Percentiles rank a stretch among this genome's conserved stretches.
phyloP scores from a whole-genome alignment of 1,140 invertebrate genomes.

The Mercenaria mercenaria region DNA sequence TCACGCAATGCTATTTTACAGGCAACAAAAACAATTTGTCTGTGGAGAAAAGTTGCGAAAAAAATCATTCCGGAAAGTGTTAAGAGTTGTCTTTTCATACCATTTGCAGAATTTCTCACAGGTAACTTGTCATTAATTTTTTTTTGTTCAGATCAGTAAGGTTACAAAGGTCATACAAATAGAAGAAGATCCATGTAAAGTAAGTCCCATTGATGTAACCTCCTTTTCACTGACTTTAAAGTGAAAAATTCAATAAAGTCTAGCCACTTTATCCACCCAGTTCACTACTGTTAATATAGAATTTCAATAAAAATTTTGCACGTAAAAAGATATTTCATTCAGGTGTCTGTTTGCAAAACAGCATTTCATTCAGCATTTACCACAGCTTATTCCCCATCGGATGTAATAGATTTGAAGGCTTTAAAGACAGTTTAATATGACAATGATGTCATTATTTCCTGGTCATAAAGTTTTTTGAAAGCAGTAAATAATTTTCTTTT shows the following conservation, averaged over 20 bases:
- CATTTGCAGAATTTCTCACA: no score
- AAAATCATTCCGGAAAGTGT: neutral
- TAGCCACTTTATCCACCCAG: neutral
- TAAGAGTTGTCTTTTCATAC: neutral
- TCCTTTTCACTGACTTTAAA: neutral
- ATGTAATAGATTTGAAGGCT: neutral
- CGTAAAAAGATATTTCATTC: neutral
- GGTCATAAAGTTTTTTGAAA: constrained; percentile 33
- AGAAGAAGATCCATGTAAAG: neutral
- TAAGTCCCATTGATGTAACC: neutral
- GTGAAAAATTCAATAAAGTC: constrained; percentile 27
- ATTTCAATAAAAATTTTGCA: constrained; percentile 36
- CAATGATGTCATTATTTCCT: constrained; percentile 14
- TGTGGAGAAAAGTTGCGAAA: neutral
- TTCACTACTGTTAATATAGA: constrained; percentile 28
- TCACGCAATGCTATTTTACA: neutral
- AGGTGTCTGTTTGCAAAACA: neutral
- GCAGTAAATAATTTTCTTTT: neutral
- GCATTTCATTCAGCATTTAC: neutral
- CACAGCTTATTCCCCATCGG: neutral
- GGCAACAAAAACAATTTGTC: neutral
- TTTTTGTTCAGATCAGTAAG: neutral
- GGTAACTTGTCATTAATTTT: neutral
- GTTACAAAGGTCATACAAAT: constrained; percentile 17
- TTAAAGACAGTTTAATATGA: neutral